These are phyloP conservation scores for Zygogramma bicolorata DNA, from an alignment of 2,888 invertebrate species.

Conservation along the genomic window DNA sequence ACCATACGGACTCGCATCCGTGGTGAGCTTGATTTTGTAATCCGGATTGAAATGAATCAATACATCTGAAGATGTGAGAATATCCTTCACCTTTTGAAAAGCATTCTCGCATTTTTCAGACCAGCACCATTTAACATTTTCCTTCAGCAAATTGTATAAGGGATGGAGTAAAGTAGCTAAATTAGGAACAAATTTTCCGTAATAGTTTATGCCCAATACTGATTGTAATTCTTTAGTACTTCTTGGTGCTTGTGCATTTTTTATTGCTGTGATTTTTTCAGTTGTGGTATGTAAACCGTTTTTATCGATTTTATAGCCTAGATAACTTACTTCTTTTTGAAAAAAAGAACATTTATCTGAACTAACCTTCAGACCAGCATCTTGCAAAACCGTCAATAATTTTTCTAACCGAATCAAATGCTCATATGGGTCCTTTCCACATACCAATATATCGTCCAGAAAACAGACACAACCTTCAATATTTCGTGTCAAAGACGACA, in stretches of 20 bases:
- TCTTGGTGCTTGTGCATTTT: conserved; percentile 10
- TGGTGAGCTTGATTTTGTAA: background rate
- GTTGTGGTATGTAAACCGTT: conserved; percentile 33
- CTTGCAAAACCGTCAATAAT: conserved; percentile 29
- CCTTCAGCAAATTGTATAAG: conserved; percentile 15
- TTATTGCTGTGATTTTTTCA: conserved; percentile 22
- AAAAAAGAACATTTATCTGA: conserved; percentile 51
- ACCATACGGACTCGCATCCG: conserved; percentile 13
- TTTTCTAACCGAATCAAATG: background rate
- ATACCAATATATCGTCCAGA: conserved; percentile 57
- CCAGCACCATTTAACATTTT: conserved; percentile 16
- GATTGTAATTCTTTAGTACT: conserved; percentile 15
- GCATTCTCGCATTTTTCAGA: background rate
- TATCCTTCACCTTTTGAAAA: conserved; percentile 16
- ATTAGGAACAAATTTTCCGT: conserved; percentile 22
- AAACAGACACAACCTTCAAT: conserved; percentile 52
- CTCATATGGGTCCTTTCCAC: conserved; percentile 27
- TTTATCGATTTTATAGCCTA: conserved; percentile 48
- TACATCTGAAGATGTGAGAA: conserved; percentile 8
- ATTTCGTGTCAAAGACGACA: conserved; percentile 53
- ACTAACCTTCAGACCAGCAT: conserved; percentile 52
- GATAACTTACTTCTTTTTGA: conserved; percentile 48
- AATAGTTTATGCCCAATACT: conserved; percentile 21
- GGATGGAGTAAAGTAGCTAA: conserved; percentile 9
- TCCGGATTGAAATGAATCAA: conserved; percentile 22